Evolutionary conservation across 2,888 invertebrate genomes (phyloP), one percentile per base, ranked within the genome.

Genomic region (Spilosoma lubricipeda): DNA sequence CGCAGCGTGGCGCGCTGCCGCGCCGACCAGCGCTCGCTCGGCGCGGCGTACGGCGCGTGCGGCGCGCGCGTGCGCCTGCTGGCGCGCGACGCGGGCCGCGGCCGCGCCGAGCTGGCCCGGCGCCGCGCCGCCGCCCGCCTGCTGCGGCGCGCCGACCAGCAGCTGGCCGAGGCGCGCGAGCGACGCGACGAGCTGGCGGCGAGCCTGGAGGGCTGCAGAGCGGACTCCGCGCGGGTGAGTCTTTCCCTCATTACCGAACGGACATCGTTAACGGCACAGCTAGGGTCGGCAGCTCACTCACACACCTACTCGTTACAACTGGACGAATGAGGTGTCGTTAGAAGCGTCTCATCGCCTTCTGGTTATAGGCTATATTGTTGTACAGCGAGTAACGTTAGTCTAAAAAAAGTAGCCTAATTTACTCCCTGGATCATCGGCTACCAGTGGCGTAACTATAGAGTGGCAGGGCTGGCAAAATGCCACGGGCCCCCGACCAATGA

Each of bases 1-100:
- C 88, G 88, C 52, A 86, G 91, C 20, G 80, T 93, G 72, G 85
- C 89, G 23, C 90, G 93, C 56, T 88, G 89, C 83, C 87, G 89
- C 59, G 85, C 82, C 2, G 93, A 93, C 87, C 90, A 91, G 80
- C 86, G 79, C 8, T 87, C 89, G 71, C 87, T 94, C 63, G 86
- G 83, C 75, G 89, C 86, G 23, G 91, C 92, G 3, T 94, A 92
- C 74, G 72, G 36, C 45, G 69, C 56, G 68, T 65, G 68, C 73
- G 78, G 76, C 67, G 73, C 82, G 70, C 86, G 86, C 68, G 75
- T 80, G 76, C 81, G 81, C 7, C 5, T 0, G 4, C 79, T 77
- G 18, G 74, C 73, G 13, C 73, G 64, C 30, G 33, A 3, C 4
- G 72, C n/a, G 39, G 59, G 30, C 20, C 63, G 67, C 36, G 67